A percentile compares a stretch with the other conserved stretches of the same genome.
Evolutionary conservation across 2,888 invertebrate species (phyloP).

Genomic region (Erannis defoliaria): DNA sequence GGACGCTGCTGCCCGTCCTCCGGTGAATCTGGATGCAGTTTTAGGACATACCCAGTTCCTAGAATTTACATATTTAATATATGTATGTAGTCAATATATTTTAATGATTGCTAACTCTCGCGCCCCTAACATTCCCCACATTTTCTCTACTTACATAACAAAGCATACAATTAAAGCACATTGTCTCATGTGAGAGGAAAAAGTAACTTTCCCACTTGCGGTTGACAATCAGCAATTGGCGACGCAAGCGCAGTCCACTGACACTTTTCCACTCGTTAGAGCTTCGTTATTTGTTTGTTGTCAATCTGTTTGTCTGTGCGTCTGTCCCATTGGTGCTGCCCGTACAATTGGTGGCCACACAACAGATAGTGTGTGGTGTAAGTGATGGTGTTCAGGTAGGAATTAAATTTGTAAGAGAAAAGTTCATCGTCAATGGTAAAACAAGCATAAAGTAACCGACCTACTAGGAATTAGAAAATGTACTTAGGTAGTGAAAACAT

Average conservation of each 20-base stretch:
- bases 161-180: constrained; percentile 24
- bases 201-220: constrained; percentile 30
- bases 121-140: not conserved
- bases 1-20: too few relatives aligned
- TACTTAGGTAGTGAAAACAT: too few relatives aligned
- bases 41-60: too few relatives aligned
- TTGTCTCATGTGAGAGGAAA: constrained; percentile 33
- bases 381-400: constrained; percentile 35
- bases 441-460: too few relatives aligned
- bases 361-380: constrained; percentile 40
- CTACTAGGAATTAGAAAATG: too few relatives aligned
- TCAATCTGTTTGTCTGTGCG: constrained; percentile 66
- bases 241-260: constrained; percentile 52
- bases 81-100: too few relatives aligned
- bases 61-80: too few relatives aligned
- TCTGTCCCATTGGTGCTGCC: constrained; percentile 61
- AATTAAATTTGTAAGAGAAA: not conserved
- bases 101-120: not conserved
- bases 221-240: constrained; percentile 30
- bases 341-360: constrained; percentile 61
- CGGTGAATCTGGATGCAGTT: too few relatives aligned
- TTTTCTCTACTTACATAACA: constrained; percentile 28
- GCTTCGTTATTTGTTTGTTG: constrained; percentile 82
- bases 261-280: constrained; percentile 82
- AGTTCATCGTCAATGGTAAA: too few relatives aligned